Evolutionary conservation across 2,113 vertebrate species (phyloP), one percentile per base, ranked within the genome.

Genomic region (Myotis lucifugus): DNA sequence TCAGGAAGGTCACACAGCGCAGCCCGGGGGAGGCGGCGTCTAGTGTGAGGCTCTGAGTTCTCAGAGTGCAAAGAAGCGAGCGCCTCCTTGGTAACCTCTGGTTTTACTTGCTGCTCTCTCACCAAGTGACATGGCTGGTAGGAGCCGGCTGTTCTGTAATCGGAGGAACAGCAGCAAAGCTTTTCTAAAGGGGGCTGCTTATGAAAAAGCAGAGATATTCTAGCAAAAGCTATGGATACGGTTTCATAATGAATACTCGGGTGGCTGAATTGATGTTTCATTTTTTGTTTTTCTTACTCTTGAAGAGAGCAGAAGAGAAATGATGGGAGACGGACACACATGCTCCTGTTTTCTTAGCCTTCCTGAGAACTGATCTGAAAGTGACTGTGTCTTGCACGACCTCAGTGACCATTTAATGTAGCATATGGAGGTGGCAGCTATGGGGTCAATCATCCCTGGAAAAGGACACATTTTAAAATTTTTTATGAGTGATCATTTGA

Each of bases 251-350:
- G 37, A 82, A 86, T 66, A 50, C 29, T 72, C 48, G 14, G 85
- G 88, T 52, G 56, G 27, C 8, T 48, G 14, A 37, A 34, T 52
- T 83, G 64, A 76, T 67, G 85, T 42, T 56, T 25, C 5, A 2
- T 8, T 81, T 78, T 86, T 42, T 91, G 48, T 67, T 91, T 83
- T 79, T 70, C 59, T 72, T 11, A 54, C 25, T 77, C 54, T 78
- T 78, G 83, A 93, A 64, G 87, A 90, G 69, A n/a, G 34, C 29
- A 72, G 56, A 27, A 87, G 54, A 34, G 81, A 94, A 90, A 15
- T 64, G 74, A 46, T 23, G 91, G 54, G 17, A 40, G 54, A 23
- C 56, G 77, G 66, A 23, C 37, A 34, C 25, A 25, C 23, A 25
- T 10, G 56, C 56, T 59, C 21, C 56, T 59, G 56, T 59, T 3